These are phyloP conservation scores for Lasioglossum calceatum DNA, from an alignment of 2,888 invertebrate genomes.

Conservation along the genomic window DNA sequence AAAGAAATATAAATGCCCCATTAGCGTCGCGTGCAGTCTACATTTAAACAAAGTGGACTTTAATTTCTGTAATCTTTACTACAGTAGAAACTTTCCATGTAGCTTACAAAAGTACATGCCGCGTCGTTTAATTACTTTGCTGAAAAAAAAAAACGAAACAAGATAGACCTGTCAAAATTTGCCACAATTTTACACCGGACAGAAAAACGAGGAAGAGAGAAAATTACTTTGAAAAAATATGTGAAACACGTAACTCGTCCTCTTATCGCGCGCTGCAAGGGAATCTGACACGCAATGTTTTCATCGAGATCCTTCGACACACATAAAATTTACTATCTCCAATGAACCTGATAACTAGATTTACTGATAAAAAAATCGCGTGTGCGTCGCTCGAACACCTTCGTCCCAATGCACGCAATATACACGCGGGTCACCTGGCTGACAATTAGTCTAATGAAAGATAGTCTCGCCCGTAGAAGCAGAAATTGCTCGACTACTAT, in stretches of 20 bases:
- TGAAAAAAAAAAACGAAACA: not conserved
- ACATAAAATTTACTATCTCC: constrained; percentile 28
- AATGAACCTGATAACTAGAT: constrained; percentile 19
- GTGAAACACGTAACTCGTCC: not conserved
- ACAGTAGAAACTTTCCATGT: not conserved
- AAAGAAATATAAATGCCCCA: constrained; percentile 4
- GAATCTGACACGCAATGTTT: constrained; percentile 33
- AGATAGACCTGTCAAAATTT: constrained; percentile 1
- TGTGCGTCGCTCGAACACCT: constrained; percentile 20
- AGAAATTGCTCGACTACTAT: not conserved
- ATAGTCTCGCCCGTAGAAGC: not conserved
- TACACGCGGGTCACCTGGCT: not conserved
- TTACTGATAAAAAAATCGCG: constrained; percentile 43
- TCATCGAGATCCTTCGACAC: constrained; percentile 29
- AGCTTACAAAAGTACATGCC: not conserved
- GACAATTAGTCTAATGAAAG: constrained; percentile 13
- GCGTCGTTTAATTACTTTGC: not conserved
- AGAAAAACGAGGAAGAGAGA: not conserved
- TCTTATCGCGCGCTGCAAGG: not conserved
- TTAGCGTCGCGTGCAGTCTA: not conserved
- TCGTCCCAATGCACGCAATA: not conserved
- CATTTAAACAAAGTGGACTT: constrained; percentile 8
- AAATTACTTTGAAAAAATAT: not conserved
- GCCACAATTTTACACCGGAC: not conserved
- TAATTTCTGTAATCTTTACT: not conserved